phyloP scores from a whole-genome alignment of 2,888 invertebrate genomes.

The Noctua pronuba region DNA sequence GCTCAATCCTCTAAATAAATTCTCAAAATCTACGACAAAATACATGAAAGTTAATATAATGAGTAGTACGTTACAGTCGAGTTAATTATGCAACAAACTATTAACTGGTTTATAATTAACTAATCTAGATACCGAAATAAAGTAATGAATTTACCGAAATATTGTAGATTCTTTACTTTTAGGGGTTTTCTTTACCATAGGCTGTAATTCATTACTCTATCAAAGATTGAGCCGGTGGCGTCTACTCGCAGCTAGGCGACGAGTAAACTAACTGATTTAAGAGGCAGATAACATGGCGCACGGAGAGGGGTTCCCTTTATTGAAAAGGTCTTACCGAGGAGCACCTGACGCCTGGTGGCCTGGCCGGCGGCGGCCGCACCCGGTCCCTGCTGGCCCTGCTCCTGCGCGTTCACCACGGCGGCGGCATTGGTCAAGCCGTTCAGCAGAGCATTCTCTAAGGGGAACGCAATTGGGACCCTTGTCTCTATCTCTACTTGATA shows the following conservation, averaged over 20 bases:
- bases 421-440: constrained; percentile 69
- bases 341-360: constrained; percentile 72
- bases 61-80: constrained; percentile 22
- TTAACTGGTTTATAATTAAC: constrained; percentile 11
- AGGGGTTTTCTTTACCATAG: neutral
- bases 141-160: constrained; percentile 35
- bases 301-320: constrained; percentile 23
- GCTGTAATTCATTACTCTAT: constrained; percentile 44
- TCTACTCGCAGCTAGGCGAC: constrained; percentile 26
- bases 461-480: constrained; percentile 79
- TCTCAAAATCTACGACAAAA: constrained; percentile 80
- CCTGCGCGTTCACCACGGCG: constrained; percentile 53
- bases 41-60: constrained; percentile 49
- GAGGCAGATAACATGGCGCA: constrained; percentile 36
- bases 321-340: constrained; percentile 72
- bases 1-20: constrained; percentile 77
- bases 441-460: constrained; percentile 75
- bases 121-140: constrained; percentile 30
- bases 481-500: constrained; percentile 84
- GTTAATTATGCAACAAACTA: constrained; percentile 34
- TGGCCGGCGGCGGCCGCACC: constrained; percentile 46
- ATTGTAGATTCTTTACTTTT: neutral
- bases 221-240: constrained; percentile 55
- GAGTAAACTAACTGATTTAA: constrained; percentile 11
- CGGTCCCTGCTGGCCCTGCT: constrained; percentile 53